phyloP scores from a whole-genome alignment of 2,113 vertebrate genomes.

The Origma solitaria region DNA sequence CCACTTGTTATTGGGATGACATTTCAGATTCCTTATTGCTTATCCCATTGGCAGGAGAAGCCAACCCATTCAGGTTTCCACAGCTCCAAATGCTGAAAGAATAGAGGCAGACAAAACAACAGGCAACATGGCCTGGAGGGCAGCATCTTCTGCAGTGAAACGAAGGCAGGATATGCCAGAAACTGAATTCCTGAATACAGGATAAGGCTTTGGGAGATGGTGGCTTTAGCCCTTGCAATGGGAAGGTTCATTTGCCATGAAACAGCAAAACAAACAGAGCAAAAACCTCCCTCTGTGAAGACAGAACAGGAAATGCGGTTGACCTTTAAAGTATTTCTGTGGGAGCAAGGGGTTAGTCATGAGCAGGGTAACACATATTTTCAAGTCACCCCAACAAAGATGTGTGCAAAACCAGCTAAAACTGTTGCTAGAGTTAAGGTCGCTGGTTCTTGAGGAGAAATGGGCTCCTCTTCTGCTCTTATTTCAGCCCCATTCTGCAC shows the following conservation, averaged over 20 bases:
- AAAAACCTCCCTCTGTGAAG: background rate
- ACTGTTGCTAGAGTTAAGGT: background rate
- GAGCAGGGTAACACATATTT: background rate
- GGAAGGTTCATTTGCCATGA: background rate
- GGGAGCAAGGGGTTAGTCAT: background rate
- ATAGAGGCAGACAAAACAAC: constrained; percentile 11
- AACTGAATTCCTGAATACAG: background rate
- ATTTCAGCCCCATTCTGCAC: background rate
- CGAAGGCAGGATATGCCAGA: background rate
- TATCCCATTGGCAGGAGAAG: constrained; percentile 11
- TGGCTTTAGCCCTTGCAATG: background rate
- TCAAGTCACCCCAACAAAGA: background rate
- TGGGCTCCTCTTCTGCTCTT: background rate
- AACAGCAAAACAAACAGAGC: background rate
- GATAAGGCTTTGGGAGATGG: background rate
- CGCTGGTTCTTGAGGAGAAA: background rate
- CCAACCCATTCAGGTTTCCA: background rate
- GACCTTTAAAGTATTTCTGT: background rate
- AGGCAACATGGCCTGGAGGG: background rate
- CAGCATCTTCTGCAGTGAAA: constrained; percentile 6
- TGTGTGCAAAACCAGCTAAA: background rate
- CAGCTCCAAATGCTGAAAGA: background rate
- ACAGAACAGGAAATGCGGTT: background rate
- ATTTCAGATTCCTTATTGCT: constrained; percentile 15
- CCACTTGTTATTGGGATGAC: constrained; percentile 46